Percentiles rank a stretch among this genome's conserved stretches.
Conservation (phyloP, 2,113 vertebrate species). For the Chaetura pelagica region DNA sequence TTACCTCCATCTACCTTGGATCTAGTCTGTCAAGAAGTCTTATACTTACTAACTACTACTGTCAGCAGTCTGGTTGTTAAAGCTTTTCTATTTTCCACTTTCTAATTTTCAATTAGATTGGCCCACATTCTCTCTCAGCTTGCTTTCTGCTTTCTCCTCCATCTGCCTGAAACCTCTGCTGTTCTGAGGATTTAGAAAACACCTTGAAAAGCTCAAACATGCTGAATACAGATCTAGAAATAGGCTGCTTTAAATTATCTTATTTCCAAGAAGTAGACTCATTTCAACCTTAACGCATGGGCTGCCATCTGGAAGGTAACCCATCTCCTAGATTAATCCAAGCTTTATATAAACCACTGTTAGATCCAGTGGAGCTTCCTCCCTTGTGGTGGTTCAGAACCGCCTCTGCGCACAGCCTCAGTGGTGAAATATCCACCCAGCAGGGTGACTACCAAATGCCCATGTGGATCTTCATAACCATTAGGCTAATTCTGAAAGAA, state of each 20-base stretch:
- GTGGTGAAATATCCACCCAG: not conserved
- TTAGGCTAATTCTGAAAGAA: not conserved
- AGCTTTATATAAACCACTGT: not conserved
- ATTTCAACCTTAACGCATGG: not conserved
- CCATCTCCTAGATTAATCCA: not conserved
- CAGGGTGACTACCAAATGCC: fast-evolving
- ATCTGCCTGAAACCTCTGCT: not conserved
- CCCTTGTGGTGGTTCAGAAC: not conserved
- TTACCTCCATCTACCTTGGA: not conserved
- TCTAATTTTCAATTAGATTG: not conserved
- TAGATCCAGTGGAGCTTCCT: not conserved
- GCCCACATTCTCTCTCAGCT: not conserved
- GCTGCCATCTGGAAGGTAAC: not conserved
- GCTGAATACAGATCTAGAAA: not conserved
- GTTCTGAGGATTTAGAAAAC: not conserved
- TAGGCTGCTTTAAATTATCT: not conserved
- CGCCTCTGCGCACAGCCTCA: not conserved
- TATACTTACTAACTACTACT: too few relatives aligned
- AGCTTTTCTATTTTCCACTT: not conserved
- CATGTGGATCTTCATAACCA: not conserved
- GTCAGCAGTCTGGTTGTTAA: not conserved
- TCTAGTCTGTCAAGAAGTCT: not conserved
- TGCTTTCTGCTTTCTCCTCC: not conserved
- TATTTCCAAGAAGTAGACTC: not conserved
- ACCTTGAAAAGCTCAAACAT: not conserved